Evolutionary conservation across 2,113 vertebrate species (phyloP).

Genomic region (Mobula birostris): DNA sequence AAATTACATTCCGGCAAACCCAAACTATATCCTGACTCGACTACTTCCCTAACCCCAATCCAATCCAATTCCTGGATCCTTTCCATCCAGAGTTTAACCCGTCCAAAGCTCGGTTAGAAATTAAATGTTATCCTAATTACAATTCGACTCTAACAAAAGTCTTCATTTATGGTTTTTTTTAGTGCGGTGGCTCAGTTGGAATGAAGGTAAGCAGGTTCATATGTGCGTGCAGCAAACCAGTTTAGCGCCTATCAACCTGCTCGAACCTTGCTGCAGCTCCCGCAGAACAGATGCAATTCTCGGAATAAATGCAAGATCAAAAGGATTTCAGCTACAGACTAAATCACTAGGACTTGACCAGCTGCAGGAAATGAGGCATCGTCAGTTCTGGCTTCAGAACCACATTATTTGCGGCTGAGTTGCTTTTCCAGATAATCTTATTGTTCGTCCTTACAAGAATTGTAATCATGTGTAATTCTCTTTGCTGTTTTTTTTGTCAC

Average conservation of each 20-base stretch:
- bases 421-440: background rate
- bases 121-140: background rate
- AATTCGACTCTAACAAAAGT: background rate
- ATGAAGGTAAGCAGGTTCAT: background rate
- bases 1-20: background rate
- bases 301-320: constrained; percentile 25
- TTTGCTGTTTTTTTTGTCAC: background rate
- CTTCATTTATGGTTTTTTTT: background rate
- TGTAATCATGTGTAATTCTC: no score
- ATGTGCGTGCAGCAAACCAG: background rate
- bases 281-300: background rate
- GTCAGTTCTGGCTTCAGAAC: background rate
- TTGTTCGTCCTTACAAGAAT: background rate
- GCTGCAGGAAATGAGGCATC: constrained; percentile 29
- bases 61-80: background rate
- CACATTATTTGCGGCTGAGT: background rate
- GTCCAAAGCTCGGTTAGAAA: background rate
- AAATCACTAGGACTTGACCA: background rate
- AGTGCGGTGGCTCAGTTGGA: background rate
- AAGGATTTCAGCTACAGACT: constrained; percentile 20
- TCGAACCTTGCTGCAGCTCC: background rate
- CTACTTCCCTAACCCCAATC: background rate
- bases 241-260: background rate
- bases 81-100: background rate
- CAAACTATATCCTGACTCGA: background rate